Conservation (phyloP, 2,113 vertebrate species). For the Ailuropoda melanoleuca region DNA sequence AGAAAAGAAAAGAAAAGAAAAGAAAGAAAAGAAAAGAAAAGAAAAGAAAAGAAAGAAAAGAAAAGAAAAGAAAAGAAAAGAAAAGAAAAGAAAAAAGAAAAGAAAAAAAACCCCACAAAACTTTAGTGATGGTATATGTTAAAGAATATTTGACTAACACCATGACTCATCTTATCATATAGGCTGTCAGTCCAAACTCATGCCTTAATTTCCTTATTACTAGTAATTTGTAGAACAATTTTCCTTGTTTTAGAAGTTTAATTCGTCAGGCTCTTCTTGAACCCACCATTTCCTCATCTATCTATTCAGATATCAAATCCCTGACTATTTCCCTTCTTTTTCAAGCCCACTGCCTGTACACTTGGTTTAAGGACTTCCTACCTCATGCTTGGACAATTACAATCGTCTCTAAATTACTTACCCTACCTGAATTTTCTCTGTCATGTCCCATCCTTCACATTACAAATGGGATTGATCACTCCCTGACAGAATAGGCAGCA, state of each 20-base stretch:
- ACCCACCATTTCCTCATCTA: background rate
- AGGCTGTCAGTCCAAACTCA: background rate
- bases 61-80: too few relatives aligned
- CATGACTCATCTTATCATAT: background rate
- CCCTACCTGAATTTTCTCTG: background rate
- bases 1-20: too few relatives aligned
- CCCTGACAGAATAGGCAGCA: background rate
- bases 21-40: too few relatives aligned
- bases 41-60: too few relatives aligned
- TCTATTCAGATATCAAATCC: background rate
- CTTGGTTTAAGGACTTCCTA: background rate
- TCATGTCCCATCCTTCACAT: background rate
- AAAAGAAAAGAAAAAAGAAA: too few relatives aligned
- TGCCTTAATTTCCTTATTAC: background rate
- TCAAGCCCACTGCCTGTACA: background rate
- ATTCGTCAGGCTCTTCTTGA: background rate
- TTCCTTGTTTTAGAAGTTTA: background rate
- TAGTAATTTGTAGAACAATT: background rate
- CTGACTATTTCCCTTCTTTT: background rate
- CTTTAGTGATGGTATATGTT: background rate
- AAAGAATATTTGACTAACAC: slow-evolving; percentile 5
- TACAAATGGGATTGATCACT: background rate
- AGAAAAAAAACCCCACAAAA: background rate
- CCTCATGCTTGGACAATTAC: background rate
- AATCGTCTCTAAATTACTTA: background rate